These are phyloP conservation scores for Leptopilina syphax DNA, from an alignment of 2,888 invertebrate genomes.

Conservation along the genomic window DNA sequence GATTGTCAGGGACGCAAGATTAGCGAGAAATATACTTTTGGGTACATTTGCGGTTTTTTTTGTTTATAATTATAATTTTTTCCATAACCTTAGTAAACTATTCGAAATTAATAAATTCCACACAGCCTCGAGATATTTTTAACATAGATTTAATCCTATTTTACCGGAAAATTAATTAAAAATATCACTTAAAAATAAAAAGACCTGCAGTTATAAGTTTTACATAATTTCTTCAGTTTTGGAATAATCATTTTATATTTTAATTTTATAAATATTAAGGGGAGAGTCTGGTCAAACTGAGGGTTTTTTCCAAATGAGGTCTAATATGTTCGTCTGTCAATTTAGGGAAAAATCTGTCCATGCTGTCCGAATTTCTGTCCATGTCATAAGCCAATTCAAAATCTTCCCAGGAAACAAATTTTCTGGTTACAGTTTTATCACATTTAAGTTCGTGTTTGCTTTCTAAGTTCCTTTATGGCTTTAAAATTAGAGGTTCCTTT, in stretches of 20 bases:
- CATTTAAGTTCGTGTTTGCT: too few relatives aligned
- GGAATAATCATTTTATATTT: too few relatives aligned
- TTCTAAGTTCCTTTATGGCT: too few relatives aligned
- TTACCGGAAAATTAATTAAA: too few relatives aligned
- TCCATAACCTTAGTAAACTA: not conserved
- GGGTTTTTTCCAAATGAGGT: not conserved
- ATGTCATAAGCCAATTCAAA: not conserved
- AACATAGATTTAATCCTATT: not conserved
- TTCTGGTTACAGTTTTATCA: not conserved
- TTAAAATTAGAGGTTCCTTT: too few relatives aligned
- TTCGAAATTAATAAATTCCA: not conserved
- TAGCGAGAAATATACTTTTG: slow-evolving; percentile 44
- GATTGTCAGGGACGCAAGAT: slow-evolving; percentile 60
- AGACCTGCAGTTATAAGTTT: too few relatives aligned
- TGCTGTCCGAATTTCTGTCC: not conserved
- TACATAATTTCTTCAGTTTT: too few relatives aligned
- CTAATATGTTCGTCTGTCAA: not conserved
- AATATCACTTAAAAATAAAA: not conserved
- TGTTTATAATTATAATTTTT: not conserved
- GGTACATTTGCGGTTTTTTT: not conserved
- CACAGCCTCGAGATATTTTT: not conserved
- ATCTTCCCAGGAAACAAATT: not conserved
- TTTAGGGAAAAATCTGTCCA: not conserved
- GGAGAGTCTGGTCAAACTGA: too few relatives aligned
- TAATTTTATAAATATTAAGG: too few relatives aligned